These are phyloP conservation scores for Eulemur rufifrons DNA, from an alignment of 2,113 vertebrate species.

Conservation along the genomic window DNA sequence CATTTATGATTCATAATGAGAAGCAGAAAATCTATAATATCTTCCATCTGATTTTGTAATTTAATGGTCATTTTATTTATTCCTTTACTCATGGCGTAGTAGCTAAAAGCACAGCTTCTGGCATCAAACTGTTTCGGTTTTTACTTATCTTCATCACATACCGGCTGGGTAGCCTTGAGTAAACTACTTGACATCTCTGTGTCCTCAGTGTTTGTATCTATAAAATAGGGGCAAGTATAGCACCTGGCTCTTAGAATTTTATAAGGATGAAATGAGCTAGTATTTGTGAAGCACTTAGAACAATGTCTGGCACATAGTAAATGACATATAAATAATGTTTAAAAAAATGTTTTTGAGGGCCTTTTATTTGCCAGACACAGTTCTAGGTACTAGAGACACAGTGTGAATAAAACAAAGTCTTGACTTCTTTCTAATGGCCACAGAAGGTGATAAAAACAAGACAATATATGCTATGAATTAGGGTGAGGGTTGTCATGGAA, in stretches of 20 bases:
- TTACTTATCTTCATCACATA: background rate
- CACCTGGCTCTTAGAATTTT: background rate
- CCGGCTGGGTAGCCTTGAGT: too few species aligned
- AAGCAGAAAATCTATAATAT: background rate
- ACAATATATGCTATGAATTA: background rate
- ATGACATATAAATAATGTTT: background rate
- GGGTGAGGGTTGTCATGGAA: background rate
- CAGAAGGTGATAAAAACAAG: background rate
- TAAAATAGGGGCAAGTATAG: background rate
- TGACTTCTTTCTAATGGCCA: background rate
- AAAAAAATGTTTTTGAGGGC: background rate
- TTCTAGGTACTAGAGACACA: background rate
- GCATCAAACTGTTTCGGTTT: background rate
- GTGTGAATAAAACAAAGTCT: background rate
- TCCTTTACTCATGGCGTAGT: background rate
- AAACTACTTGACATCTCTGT: background rate
- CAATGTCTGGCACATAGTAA: background rate
- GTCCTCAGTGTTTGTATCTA: background rate
- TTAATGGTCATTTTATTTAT: background rate
- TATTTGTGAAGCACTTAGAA: background rate
- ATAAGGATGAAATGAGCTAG: background rate
- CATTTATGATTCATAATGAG: background rate
- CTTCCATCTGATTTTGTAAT: background rate
- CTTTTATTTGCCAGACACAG: background rate
- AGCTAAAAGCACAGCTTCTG: background rate